Conservation (phyloP, 2,888 invertebrate genomes). For the Smittia sp. region DNA sequence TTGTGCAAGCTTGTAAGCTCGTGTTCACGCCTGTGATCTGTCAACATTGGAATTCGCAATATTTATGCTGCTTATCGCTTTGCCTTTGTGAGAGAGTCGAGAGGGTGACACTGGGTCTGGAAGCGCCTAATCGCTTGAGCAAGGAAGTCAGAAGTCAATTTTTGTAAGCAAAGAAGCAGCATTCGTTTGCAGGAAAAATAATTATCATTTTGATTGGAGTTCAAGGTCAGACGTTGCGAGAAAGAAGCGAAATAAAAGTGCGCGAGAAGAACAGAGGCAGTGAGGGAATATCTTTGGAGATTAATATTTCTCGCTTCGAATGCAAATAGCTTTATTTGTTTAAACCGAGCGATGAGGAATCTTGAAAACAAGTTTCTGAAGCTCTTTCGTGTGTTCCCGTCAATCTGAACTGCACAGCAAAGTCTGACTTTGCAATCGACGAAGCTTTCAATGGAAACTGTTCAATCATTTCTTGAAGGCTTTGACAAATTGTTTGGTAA, state of each 20-base stretch:
- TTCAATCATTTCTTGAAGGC: too few relatives aligned
- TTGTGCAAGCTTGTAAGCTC: neutral
- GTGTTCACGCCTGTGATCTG: neutral
- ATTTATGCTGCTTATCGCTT: neutral
- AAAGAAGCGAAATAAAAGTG: neutral
- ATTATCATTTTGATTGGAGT: constrained; percentile 31
- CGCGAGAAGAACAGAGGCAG: neutral
- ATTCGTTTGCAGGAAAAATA: neutral
- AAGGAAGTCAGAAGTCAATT: constrained; percentile 28
- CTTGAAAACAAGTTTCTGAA: neutral
- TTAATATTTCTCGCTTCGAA: constrained; percentile 6
- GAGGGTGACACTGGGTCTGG: neutral
- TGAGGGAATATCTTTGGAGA: neutral
- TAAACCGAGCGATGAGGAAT: neutral
- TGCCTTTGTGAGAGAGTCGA: neutral
- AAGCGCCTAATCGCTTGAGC: neutral
- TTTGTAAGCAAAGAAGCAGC: neutral
- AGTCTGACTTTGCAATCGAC: too few relatives aligned
- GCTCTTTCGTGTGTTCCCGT: too few relatives aligned
- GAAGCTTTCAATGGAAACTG: too few relatives aligned
- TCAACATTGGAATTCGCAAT: neutral
- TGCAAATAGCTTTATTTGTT: constrained; percentile 8
- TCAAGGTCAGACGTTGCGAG: constrained; percentile 25
- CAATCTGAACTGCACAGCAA: too few relatives aligned
- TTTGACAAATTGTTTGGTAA: too few relatives aligned